These are phyloP conservation scores for Sapajus apella DNA, from an alignment of 2,113 vertebrate species.

Conservation along the genomic window DNA sequence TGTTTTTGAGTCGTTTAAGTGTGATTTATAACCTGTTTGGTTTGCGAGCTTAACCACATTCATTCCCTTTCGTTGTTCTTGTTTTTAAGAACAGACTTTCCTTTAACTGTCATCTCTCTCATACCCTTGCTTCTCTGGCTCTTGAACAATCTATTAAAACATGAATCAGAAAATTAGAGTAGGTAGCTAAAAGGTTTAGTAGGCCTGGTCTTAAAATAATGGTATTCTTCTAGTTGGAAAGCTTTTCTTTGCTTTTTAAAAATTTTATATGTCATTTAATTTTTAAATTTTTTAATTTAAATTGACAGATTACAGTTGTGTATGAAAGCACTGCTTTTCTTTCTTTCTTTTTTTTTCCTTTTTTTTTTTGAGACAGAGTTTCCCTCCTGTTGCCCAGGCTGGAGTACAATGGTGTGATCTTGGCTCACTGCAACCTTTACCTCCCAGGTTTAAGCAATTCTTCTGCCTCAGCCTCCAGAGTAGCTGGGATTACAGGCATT, in stretches of 20 bases:
- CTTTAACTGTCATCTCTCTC: neutral
- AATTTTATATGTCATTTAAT: neutral
- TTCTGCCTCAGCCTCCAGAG: too few species aligned
- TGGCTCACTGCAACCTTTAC: too few species aligned
- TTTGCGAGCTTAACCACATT: neutral
- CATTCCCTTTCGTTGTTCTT: slow-evolving; percentile 25
- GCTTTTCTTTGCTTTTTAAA: neutral
- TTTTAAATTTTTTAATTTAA: neutral
- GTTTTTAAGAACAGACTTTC: neutral
- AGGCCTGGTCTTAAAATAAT: neutral
- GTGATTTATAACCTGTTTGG: slow-evolving; percentile 3
- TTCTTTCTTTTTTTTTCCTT: neutral
- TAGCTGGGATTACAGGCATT: too few species aligned
- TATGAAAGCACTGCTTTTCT: slow-evolving; percentile 31
- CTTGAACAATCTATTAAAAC: neutral
- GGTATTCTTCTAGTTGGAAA: neutral
- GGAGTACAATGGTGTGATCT: too few species aligned
- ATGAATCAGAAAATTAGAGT: neutral
- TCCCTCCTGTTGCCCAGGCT: too few species aligned
- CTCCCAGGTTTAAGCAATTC: too few species aligned
- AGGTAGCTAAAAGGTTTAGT: neutral
- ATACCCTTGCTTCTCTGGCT: neutral
- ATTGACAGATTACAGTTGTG: neutral
- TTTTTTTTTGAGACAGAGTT: too few species aligned
- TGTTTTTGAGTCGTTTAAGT: neutral